These are phyloP conservation scores for Caerostris extrusa DNA, from an alignment of 1,140 invertebrate species.

Conservation along the genomic window DNA sequence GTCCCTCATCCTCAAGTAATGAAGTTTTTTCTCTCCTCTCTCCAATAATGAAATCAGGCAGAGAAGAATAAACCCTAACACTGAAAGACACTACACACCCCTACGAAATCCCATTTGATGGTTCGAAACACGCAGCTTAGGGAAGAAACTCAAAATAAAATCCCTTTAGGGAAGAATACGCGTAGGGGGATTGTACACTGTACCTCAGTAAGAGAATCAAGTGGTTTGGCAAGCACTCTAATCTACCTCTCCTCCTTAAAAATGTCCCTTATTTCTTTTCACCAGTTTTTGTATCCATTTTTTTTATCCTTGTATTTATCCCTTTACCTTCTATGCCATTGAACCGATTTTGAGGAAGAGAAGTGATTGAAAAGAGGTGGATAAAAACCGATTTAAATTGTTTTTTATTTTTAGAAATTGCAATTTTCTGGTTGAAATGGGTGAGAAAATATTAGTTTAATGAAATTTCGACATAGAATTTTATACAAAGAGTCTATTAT, in stretches of 20 bases:
- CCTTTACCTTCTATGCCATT: background rate
- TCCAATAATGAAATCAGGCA: conserved; percentile 17
- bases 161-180: background rate
- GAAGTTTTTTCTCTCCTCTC: conserved; percentile 31
- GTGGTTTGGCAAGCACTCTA: conserved; percentile 27
- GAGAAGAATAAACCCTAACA: conserved; percentile 11
- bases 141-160: conserved; percentile 25
- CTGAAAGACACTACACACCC: background rate
- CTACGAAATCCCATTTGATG: conserved; percentile 34
- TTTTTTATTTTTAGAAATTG: background rate
- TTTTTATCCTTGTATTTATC: background rate
- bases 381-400: background rate
- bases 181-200: background rate
- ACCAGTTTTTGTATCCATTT: background rate
- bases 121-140: conserved; percentile 18
- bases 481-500: no score
- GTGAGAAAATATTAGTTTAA: background rate
- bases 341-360: background rate
- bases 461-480: no score
- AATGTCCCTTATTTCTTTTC: background rate
- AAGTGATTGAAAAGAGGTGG: background rate
- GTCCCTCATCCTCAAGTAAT: conserved; percentile 51
- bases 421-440: background rate
- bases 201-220: background rate
- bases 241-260: background rate